phyloP scores from a whole-genome alignment of 2,888 invertebrate species.

The Polyommatus icarus region DNA sequence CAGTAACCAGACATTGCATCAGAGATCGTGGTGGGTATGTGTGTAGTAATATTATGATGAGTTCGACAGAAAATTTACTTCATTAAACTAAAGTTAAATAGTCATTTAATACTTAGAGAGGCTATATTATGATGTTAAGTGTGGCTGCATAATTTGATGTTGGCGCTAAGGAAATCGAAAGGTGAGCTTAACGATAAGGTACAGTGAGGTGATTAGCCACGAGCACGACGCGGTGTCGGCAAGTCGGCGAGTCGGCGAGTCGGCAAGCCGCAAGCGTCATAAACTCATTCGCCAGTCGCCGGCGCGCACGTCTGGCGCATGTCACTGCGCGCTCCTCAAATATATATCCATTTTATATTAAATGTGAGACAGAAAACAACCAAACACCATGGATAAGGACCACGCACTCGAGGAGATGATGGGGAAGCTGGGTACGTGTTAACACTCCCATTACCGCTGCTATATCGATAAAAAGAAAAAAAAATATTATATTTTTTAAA shows the following conservation, averaged over 20 bases:
- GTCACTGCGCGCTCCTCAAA: slow-evolving; percentile 48
- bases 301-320: slow-evolving; percentile 67
- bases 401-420: slow-evolving; percentile 83
- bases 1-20: no score
- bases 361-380: slow-evolving; percentile 59
- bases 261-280: slow-evolving; percentile 52
- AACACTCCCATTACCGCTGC: not conserved
- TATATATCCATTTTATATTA: slow-evolving; percentile 68
- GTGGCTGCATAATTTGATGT: not conserved
- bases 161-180: slow-evolving; percentile 36
- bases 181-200: slow-evolving; percentile 64
- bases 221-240: slow-evolving; percentile 44
- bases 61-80: no score
- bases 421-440: slow-evolving; percentile 82
- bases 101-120: no score
- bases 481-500: not conserved
- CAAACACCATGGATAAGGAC: slow-evolving; percentile 81
- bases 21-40: no score
- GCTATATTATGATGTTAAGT: no score
- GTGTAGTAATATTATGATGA: no score
- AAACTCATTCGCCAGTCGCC: slow-evolving; percentile 70
- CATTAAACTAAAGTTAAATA: no score
- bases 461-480: not conserved
- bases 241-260: slow-evolving; percentile 50
- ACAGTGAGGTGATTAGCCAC: slow-evolving; percentile 60